Evolutionary conservation across 2,797 vertebrate species (phyloP), one percentile per base, ranked within the genome.

Genomic region (Urophycis tenuis): DNA sequence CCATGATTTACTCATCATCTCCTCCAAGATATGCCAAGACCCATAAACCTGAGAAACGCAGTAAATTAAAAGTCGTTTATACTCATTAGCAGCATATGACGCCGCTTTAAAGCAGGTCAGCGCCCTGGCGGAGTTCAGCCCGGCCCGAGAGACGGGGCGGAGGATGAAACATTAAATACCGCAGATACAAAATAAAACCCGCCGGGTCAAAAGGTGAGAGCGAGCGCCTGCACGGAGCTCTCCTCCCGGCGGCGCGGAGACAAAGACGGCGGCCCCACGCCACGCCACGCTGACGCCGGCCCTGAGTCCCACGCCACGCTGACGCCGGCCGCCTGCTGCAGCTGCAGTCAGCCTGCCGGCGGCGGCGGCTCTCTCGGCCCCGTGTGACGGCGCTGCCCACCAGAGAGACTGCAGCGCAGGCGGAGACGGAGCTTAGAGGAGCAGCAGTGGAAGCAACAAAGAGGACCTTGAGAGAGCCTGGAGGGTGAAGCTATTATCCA

Each of bases 401-500:
- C 45, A 53, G 45, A 53, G 45, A 22, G 19, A 19, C 19, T 69
- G 25, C 29, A 69, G 25, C 60, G 22, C 60, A 64, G 60, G 25
- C 60, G 6, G n/a, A 78, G 73, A 82, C 77, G 79, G 78, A n/a
- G 78, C 75, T 88, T 41, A 31, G 77, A 82, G 80, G 77, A 82
- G 33, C 88, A 88, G 84, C 81, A 85, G 83, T 80, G 79, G 73
- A 75, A 25, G 41, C 78, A 84, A 84, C 76, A 88, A 80, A 87
- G 33, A 81, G 80, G 81, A 81, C 30, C 75, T 80, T 81, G 80
- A 82, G 69, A 88, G 83, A 77, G 82, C 81, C 86, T 83, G 79
- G 75, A 87, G 87, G 88, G 81, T 77, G 83, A 78, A 36, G 76
- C 79, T 80, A 81, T 84, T 89, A 83, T 87, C 84, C 74, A 53